These are phyloP conservation scores for Drosophila siamana DNA, from an alignment of 2,888 invertebrate species.

Conservation along the genomic window DNA sequence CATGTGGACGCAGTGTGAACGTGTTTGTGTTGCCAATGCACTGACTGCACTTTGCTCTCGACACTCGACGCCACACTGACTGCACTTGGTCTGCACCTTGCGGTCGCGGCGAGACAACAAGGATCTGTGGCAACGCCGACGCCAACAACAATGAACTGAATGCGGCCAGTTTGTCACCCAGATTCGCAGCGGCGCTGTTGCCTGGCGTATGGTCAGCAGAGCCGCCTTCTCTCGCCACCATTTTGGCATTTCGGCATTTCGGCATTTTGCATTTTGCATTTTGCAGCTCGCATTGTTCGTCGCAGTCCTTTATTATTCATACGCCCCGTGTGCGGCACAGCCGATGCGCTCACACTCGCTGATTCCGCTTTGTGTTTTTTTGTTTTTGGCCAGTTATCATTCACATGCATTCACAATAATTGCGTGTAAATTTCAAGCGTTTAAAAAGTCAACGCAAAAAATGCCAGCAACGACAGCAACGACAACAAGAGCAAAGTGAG, in stretches of 20 bases:
- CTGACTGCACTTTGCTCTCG: too few species aligned
- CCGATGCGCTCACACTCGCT: neutral
- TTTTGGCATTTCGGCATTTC: conserved; percentile 4
- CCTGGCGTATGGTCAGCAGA: conserved; percentile 28
- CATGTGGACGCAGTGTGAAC: conserved; percentile 3
- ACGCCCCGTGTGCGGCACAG: conserved; percentile 25
- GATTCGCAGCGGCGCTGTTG: conserved; percentile 20
- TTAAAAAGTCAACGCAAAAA: conserved; percentile 43
- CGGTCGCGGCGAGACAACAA: conserved; percentile 5
- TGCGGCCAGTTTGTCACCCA: conserved; percentile 61
- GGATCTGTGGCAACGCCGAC: neutral
- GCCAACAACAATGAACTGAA: conserved; percentile 25
- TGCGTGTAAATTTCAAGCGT: conserved; percentile 63
- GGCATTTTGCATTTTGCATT: conserved; percentile 5
- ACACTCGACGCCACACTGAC: too few species aligned
- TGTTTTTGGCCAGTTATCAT: conserved; percentile 31
- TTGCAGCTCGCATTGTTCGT: conserved; percentile 34
- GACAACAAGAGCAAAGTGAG: conserved; percentile 4
- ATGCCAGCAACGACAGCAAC: neutral
- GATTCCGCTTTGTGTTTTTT: neutral
- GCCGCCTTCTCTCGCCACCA: conserved; percentile 19
- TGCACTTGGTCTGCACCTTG: conserved; percentile 33
- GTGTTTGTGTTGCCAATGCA: too few species aligned
- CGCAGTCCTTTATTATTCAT: conserved; percentile 62
- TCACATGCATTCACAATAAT: conserved; percentile 61